Percentiles rank a stretch among this genome's conserved stretches.
Conservation (phyloP, 2,888 invertebrate species). For the Sphaerophoria rueppellii region DNA sequence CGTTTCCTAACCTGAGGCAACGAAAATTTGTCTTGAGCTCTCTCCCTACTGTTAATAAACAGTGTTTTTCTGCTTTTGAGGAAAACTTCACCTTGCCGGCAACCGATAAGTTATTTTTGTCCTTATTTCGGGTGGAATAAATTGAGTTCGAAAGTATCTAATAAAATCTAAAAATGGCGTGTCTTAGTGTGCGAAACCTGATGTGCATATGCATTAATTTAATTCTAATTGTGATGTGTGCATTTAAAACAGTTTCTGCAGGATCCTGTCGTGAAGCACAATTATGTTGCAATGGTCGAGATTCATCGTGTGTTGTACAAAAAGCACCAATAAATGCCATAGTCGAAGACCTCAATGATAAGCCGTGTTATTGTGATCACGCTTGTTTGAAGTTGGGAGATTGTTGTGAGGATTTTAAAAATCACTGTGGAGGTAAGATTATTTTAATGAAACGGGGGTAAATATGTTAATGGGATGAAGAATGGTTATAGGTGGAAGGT, state of each 20-base stretch:
- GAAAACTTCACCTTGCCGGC: too few relatives aligned
- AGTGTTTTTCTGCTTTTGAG: too few relatives aligned
- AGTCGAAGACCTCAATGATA: slow-evolving; percentile 91
- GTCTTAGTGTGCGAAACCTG: slow-evolving; percentile 32
- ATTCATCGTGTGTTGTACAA: slow-evolving; percentile 95
- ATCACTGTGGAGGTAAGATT: slow-evolving; percentile 92
- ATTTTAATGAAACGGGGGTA: too few relatives aligned
- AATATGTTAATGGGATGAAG: too few relatives aligned
- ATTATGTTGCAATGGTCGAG: slow-evolving; percentile 93
- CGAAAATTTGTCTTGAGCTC: too few relatives aligned
- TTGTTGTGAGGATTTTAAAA: slow-evolving; percentile 94
- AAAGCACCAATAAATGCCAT: slow-evolving; percentile 92
- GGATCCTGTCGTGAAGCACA: slow-evolving; percentile 92
- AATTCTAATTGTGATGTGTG: slow-evolving; percentile 71
- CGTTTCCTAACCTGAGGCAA: too few relatives aligned
- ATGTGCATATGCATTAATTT: slow-evolving; percentile 64
- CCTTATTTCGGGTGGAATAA: too few relatives aligned
- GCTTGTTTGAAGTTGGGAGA: slow-evolving; percentile 94
- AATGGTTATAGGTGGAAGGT: too few relatives aligned
- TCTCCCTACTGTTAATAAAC: too few relatives aligned
- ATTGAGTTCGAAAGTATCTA: too few relatives aligned
- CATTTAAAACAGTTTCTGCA: slow-evolving; percentile 79
- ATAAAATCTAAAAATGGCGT: slow-evolving; percentile 39
- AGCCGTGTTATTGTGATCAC: slow-evolving; percentile 96
- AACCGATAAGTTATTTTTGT: too few relatives aligned